These are phyloP conservation scores for Arizona elegans DNA, from an alignment of 2,113 vertebrate species.

Conservation along the genomic window DNA sequence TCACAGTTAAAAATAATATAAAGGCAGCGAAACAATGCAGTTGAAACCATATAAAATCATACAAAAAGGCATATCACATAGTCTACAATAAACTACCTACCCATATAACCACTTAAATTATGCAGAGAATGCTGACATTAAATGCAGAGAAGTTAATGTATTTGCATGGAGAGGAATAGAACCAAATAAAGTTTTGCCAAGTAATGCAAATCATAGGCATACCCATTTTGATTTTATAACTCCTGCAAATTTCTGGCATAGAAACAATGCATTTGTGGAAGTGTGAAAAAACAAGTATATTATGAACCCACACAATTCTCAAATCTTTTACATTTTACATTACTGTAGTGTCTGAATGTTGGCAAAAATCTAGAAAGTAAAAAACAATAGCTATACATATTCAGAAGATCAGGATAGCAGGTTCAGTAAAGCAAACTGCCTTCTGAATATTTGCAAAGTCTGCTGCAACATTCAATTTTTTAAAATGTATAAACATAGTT, in stretches of 20 bases:
- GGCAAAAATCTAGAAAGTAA: neutral
- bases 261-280: neutral
- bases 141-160: neutral
- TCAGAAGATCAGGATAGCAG: neutral
- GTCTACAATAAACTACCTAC: neutral
- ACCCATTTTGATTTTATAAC: neutral
- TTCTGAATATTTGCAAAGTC: neutral
- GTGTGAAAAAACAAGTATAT: neutral
- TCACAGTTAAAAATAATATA: neutral
- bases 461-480: neutral
- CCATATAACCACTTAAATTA: neutral
- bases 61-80: neutral
- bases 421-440: neutral
- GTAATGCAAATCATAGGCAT: neutral
- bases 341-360: neutral
- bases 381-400: neutral
- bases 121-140: neutral
- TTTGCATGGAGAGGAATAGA: neutral
- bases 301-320: neutral
- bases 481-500: neutral
- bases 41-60: neutral
- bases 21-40: neutral
- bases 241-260: neutral
- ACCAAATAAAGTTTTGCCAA: neutral
- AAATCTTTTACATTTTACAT: neutral